Evolutionary conservation across 2,888 invertebrate genomes (phyloP).

Genomic region (Caenorhabditis sp.): DNA sequence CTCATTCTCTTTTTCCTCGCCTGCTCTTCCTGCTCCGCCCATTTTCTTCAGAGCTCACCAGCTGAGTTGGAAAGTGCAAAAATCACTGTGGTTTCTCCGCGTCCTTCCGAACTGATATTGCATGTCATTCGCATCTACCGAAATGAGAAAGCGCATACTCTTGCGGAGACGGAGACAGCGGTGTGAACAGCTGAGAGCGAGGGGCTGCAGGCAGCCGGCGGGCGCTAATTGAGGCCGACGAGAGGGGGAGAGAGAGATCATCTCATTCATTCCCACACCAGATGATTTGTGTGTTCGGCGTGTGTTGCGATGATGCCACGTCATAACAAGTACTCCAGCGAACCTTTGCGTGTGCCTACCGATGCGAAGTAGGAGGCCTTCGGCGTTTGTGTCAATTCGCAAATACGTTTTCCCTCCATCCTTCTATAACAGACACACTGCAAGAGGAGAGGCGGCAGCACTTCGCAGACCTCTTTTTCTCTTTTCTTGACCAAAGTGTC

Average conservation of each 20-base stretch:
- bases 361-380: slow-evolving; percentile 7
- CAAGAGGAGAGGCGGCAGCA: slow-evolving; percentile 10
- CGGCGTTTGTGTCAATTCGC: slow-evolving; percentile 38
- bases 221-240: slow-evolving; percentile 53
- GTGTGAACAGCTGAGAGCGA: slow-evolving; percentile 49
- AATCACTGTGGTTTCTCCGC: slow-evolving; percentile 15
- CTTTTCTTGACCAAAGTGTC: slow-evolving; percentile 48
- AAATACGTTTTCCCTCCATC: slow-evolving; percentile 28
- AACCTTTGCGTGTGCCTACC: too few species aligned
- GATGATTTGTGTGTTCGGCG: slow-evolving; percentile 36
- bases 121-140: background rate
- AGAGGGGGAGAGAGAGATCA: slow-evolving; percentile 20
- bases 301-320: slow-evolving; percentile 30
- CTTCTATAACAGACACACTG: slow-evolving; percentile 30
- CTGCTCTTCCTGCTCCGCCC: background rate
- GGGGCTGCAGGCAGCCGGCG: slow-evolving; percentile 34
- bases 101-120: slow-evolving; percentile 26
- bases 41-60: slow-evolving; percentile 8
- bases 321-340: slow-evolving; percentile 25
- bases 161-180: slow-evolving; percentile 35
- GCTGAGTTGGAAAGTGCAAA: slow-evolving; percentile 20
- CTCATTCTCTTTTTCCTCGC: background rate
- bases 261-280: slow-evolving; percentile 46
- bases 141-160: slow-evolving; percentile 7
- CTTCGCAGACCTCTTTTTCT: slow-evolving; percentile 38